phyloP scores from a whole-genome alignment of 2,797 vertebrate genomes.

The Fistularia commersonii region DNA sequence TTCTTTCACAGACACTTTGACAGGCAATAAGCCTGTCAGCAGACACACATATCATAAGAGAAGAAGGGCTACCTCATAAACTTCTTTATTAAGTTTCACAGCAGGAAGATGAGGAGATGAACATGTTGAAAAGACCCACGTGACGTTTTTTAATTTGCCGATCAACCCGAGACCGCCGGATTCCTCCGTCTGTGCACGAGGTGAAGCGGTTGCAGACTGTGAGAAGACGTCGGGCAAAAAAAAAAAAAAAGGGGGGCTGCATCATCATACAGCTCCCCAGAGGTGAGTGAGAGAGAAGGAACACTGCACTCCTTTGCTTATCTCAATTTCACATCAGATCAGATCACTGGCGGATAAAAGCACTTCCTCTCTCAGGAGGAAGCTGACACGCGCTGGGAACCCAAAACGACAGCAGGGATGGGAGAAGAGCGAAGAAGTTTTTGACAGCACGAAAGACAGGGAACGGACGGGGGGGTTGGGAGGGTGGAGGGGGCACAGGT shows the following conservation, averaged over 20 bases:
- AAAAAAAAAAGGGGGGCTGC: constrained; percentile 20
- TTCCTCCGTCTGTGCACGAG: constrained; percentile 9
- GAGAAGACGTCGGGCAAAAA: constrained; percentile 6
- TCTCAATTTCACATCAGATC: constrained; percentile 70
- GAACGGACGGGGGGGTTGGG: background rate
- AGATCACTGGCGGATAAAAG: constrained; percentile 71
- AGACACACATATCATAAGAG: constrained; percentile 23
- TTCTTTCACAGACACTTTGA: constrained; percentile 20
- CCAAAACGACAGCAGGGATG: constrained; percentile 42
- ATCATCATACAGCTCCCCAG: constrained; percentile 25
- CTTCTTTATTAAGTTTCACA: constrained; percentile 21
- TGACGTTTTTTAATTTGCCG: constrained; percentile 38
- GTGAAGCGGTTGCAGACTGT: constrained; percentile 1
- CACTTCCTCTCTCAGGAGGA: constrained; percentile 67
- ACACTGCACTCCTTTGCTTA: constrained; percentile 47
- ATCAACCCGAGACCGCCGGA: constrained; percentile 31
- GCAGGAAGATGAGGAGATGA: constrained; percentile 15
- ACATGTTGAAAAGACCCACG: constrained; percentile 18
- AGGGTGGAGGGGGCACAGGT: background rate
- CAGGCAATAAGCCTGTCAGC: constrained; percentile 29
- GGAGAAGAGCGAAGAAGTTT: constrained; percentile 24
- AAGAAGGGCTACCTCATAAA: constrained; percentile 20
- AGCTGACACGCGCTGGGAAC: constrained; percentile 55
- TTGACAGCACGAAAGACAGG: constrained; percentile 21
- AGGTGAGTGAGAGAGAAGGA: constrained; percentile 26